Base-by-base conservation (phyloP, 1,140 invertebrate genomes). In the Lepeophtheirus salmonis region DNA sequence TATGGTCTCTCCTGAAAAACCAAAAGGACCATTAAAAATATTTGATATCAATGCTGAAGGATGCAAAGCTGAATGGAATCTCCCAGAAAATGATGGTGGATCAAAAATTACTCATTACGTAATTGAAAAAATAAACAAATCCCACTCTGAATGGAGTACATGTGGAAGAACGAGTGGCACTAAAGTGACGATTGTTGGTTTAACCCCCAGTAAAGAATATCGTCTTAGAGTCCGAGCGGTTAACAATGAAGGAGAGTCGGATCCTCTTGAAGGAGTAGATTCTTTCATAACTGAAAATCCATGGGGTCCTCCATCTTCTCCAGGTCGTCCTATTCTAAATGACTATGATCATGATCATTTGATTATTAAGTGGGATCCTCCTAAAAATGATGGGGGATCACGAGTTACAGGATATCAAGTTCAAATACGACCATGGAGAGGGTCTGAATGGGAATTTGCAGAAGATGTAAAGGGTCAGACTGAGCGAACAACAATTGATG, bases 271-370 rank as follows among this genome's bases (percentile, higher is more conserved):
- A 64, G 86, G 88, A 2, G 83, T 89, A 50, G 79, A 88, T 63
- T 80, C 84, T 16, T 89, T 95, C 62, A 77, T 95, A 64, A 92
- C 94, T 16, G 97, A 97, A 73, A 95, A 97, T 86, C 91, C 91
- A 66, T 98, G 89, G 70, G 88, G 94, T 72, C 84, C 89, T 70
- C 89, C 90, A 66, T 89, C 86, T 60, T 80, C 87, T 66, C 88
- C 89, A 62, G 86, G 86, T 49, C 80, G 81, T 62, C 88, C 89
- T 16, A 86, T 92, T 69, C 78, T 86, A 12, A 79, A 83, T 41
- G 90, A 95, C 70, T 95, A 89, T 89, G 90, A 95, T 70, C 89
- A 88, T 68, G 86, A 94, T 73, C 83, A 84, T 68, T 85, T 94
- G 62, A 88, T 94, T 67, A 77, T 95, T 62, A 83, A 83, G 74